Evolutionary conservation across 2,888 invertebrate species (phyloP), one percentile per base, ranked within the genome.

Genomic region (Drosophila kuntzei): DNA sequence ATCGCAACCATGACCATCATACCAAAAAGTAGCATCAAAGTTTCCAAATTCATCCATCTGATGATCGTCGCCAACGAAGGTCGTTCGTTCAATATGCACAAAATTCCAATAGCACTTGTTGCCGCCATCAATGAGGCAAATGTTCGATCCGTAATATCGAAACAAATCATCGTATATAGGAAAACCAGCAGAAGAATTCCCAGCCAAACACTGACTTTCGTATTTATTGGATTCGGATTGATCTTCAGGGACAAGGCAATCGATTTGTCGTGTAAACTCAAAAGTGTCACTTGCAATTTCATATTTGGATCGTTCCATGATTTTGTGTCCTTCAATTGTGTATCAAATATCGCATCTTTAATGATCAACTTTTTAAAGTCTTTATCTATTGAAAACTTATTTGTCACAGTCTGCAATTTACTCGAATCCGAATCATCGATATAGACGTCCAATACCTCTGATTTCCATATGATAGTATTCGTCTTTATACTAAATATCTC

Each of bases 41-140:
- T 60, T 2, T 53, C n/a, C 54, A 60, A 20, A 18, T 60, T 43
- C 27, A 53, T 60, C 60, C 60, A 60, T 1, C n/a, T 2, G 7
- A 53, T 1, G 7, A 60, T 20, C 27, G 11, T 2, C 0, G 0
- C 0, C 9, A 60, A 1, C 4, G 54, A 8, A 0, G 60, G 60
- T 1, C 54, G n/a, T 1, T 43, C 18, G 0, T 18, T 1, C 18
- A 60, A 9, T 2, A 54, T 1, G 27, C 60, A 20, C 2, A 60
- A 54, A 6, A 43, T 9, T n/a, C 54, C 60, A 34, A 60, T n/a
- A 7, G 53, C 43, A 5, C 34, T 25, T 3, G 36, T 36, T 9
- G 43, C 22, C 9, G 27, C 4, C 7, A 60, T 1, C 1, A 53
- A 3, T 11, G 54, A 53, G n/a, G 54, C 53, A 12, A 60, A 60